phyloP scores from a whole-genome alignment of 2,888 invertebrate species.

The Mayetiola destructor region DNA sequence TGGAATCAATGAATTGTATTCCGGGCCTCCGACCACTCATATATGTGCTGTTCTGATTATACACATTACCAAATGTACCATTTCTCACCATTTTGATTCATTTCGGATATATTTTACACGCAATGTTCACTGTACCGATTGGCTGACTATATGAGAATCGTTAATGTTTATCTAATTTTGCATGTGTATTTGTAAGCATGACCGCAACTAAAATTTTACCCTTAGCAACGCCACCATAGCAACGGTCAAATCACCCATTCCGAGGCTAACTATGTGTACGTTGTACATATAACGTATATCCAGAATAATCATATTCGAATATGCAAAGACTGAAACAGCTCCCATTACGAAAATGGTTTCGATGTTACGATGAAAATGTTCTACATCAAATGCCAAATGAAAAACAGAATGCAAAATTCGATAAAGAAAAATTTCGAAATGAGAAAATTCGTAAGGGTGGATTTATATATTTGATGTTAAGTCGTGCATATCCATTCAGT shows the following conservation, averaged over 20 bases:
- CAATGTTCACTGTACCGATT: not conserved
- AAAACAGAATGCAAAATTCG: too few relatives aligned
- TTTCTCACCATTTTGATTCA: not conserved
- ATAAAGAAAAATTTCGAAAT: not conserved
- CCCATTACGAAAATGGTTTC: not conserved
- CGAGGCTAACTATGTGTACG: too few relatives aligned
- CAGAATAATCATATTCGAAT: not conserved
- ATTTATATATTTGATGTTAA: not conserved
- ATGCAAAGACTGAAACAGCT: not conserved
- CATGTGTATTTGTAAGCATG: constrained; percentile 16
- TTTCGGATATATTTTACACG: too few relatives aligned
- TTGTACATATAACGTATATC: too few relatives aligned
- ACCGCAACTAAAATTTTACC: constrained; percentile 19
- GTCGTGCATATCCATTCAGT: not conserved
- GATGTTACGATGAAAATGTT: not conserved
- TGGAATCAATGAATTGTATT: not conserved
- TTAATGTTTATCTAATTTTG: not conserved
- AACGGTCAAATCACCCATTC: constrained; percentile 19
- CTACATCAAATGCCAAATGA: not conserved
- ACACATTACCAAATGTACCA: not conserved
- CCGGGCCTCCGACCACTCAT: not conserved
- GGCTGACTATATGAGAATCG: not conserved
- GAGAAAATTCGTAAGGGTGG: not conserved
- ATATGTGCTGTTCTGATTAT: not conserved
- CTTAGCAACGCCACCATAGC: constrained; percentile 21